Base-by-base conservation (phyloP, 2,113 vertebrate species). In the Cyprinus carpio region DNA sequence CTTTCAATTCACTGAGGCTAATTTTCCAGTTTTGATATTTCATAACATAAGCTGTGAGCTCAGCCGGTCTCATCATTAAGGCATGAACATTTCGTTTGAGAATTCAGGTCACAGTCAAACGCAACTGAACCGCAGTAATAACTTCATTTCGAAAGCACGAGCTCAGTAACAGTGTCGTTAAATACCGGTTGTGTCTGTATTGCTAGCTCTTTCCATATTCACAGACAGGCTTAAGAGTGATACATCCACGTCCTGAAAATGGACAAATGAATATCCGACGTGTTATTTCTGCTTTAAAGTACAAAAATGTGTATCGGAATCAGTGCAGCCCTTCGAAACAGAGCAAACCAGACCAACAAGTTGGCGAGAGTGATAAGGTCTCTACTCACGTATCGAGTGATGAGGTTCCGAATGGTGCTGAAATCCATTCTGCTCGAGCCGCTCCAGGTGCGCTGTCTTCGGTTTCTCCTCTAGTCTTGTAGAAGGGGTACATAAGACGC, bases 341-440 rank as follows among this genome's bases (percentile, higher is more conserved):
- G 40, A 43, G 40, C 40, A 43, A 51, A 82, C 27, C 78, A 58
- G 51, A 86, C 86, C 89, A 91, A 91, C 89, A 91, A 91, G 90
- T 91, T 88, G 87, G 29, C 6, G 31, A 82, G 40, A 83, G 31
- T 43, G 60, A 15, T 18, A 34, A 83, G 16, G 56, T 40, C 15
- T 51, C 7, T 88, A 94, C 98, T 98, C 90, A 99, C 98, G 87
- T 96, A 98, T 97, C 98, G 93, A 90, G 91, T 96, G 93, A 99
- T 96, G 88, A 98, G 95, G 87, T 92, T 96, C 93, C 97, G 94
- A 65, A 97, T 92, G 31, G 92, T 92, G 92, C 96, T 96, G 94
- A 96, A 95, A 90, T 97, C 96, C 96, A 98, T 96, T 87, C 82
- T 81, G 40, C 40, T 43, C 40, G 40, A 43, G 43, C 43, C 11